A percentile compares a stretch with the other conserved stretches of the same genome.
Evolutionary conservation across 2,797 vertebrate genomes (phyloP).

Genomic region (Huso huso): DNA sequence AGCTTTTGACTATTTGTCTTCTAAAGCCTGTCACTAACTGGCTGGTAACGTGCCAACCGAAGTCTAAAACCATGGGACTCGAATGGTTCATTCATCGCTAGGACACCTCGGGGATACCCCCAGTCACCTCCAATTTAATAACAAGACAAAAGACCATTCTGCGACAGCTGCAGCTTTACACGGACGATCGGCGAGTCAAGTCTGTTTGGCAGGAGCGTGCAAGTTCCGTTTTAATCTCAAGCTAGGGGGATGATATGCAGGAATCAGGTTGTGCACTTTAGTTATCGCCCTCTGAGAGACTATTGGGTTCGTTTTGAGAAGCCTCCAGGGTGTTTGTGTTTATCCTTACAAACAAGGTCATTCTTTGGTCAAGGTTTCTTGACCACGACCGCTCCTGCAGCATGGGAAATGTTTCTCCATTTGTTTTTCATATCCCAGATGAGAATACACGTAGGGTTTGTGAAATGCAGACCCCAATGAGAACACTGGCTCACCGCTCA

Average conservation of each 20-base stretch:
- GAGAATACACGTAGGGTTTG: conserved; percentile 1
- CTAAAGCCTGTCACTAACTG: not conserved
- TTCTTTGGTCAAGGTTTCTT: conserved; percentile 23
- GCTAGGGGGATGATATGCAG: not conserved
- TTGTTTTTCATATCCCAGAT: too few relatives aligned
- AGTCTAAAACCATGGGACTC: not conserved
- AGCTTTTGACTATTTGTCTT: not conserved
- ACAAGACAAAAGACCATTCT: not conserved
- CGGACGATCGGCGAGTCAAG: not conserved
- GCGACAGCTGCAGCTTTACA: not conserved
- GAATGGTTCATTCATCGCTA: too few relatives aligned
- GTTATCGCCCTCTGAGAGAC: conserved; percentile 9
- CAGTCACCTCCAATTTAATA: conserved; percentile 13
- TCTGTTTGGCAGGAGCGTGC: not conserved
- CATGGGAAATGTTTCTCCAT: conserved; percentile 11
- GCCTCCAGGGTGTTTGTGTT: conserved; percentile 15
- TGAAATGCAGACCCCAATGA: not conserved
- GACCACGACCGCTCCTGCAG: conserved; percentile 4
- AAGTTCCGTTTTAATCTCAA: not conserved
- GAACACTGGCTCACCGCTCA: too few relatives aligned
- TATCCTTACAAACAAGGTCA: conserved; percentile 14
- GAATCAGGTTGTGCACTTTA: not conserved
- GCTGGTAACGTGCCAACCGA: too few relatives aligned
- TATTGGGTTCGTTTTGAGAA: conserved; percentile 14
- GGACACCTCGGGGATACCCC: not conserved